A percentile compares a stretch with the other conserved stretches of the same genome.
phyloP scores from a whole-genome alignment of 2,113 vertebrate species.

The Sminthopsis crassicaudata region DNA sequence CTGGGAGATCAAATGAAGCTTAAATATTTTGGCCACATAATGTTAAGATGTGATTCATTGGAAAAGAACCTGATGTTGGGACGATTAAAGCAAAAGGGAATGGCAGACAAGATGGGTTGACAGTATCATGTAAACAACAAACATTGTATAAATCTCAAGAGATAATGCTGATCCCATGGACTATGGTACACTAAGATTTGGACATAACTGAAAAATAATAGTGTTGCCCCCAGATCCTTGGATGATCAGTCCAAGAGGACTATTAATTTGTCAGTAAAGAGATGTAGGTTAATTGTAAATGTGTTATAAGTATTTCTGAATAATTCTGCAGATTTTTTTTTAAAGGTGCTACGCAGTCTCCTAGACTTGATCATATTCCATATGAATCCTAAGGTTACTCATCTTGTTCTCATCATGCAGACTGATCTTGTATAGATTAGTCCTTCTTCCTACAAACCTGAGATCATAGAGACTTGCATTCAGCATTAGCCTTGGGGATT shows the following conservation, averaged over 20 bases:
- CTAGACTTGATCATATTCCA: not conserved
- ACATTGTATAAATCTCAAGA: not conserved
- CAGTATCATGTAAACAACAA: too few relatives aligned
- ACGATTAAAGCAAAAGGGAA: too few relatives aligned
- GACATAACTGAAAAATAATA: too few relatives aligned
- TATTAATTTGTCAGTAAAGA: not conserved
- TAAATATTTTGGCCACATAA: too few relatives aligned
- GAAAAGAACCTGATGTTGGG: too few relatives aligned
- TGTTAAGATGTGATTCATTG: too few relatives aligned
- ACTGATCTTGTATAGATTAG: not conserved
- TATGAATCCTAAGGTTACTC: not conserved
- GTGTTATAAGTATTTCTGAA: not conserved
- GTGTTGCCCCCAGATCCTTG: not conserved
- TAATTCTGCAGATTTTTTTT: not conserved
- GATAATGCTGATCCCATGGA: not conserved
- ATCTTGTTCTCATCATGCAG: not conserved
- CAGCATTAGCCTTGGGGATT: not conserved
- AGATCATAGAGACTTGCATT: not conserved
- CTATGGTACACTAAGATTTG: not conserved
- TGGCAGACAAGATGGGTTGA: too few relatives aligned
- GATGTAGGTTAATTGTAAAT: not conserved
- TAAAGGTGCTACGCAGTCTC: not conserved
- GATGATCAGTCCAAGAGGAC: not conserved
- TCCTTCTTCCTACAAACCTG: not conserved
- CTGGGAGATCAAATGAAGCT: too few relatives aligned